Conservation (phyloP, 2,113 vertebrate species). For the Notarius quadriscutis region DNA sequence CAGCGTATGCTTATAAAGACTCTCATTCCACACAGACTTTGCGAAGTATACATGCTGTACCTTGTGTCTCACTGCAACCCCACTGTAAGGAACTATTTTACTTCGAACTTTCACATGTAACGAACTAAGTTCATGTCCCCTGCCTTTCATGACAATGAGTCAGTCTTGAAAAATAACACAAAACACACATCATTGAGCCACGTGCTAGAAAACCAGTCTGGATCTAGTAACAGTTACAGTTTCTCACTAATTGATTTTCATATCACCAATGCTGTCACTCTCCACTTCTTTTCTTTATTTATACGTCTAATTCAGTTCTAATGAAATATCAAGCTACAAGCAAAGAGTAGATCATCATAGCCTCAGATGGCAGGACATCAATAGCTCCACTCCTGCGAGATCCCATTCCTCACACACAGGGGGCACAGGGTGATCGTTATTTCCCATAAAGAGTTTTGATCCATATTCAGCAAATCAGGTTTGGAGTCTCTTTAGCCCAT, state of each 20-base stretch:
- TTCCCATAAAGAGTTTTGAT: conserved; percentile 8
- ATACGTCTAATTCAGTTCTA: not conserved
- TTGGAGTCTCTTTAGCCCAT: not conserved
- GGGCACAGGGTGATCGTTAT: not conserved
- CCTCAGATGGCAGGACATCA: conserved; percentile 2
- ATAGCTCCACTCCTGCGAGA: not conserved
- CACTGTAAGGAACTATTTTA: too few species aligned
- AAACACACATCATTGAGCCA: too few species aligned
- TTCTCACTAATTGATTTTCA: not conserved
- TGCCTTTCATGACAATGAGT: too few species aligned
- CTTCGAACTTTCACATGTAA: too few species aligned
- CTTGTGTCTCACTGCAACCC: too few species aligned
- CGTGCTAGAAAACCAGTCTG: not conserved
- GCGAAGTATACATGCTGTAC: too few species aligned
- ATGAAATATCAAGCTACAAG: conserved; percentile 1
- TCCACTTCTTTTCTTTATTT: not conserved
- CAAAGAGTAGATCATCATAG: not conserved
- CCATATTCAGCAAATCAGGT: not conserved
- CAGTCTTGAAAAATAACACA: too few species aligned
- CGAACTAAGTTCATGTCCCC: too few species aligned
- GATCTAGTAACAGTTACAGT: not conserved
- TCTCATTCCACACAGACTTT: not conserved
- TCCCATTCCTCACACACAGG: not conserved
- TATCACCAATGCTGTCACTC: not conserved
- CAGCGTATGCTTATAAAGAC: not conserved